These are phyloP conservation scores for Rhadina sibilatrix DNA, from an alignment of 2,113 vertebrate species.

Conservation along the genomic window DNA sequence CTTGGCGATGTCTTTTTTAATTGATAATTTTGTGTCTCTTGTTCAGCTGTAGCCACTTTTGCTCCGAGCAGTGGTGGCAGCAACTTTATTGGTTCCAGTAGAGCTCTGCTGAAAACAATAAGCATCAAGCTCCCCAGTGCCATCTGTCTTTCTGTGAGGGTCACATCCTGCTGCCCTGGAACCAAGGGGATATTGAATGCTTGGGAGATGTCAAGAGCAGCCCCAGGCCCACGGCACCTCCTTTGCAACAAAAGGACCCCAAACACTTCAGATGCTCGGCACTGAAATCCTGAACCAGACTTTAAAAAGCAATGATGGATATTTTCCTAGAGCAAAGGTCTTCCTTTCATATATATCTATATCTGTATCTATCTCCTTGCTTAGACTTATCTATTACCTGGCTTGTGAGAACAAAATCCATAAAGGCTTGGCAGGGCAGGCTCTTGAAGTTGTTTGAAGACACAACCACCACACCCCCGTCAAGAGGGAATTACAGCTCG, in stretches of 20 bases:
- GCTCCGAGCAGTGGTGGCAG: not conserved
- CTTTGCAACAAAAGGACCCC: not conserved
- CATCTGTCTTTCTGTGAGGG: not conserved
- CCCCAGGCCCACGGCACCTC: not conserved
- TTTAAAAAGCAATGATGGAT: not conserved
- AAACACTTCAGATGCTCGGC: not conserved
- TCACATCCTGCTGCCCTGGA: not conserved
- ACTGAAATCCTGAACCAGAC: not conserved
- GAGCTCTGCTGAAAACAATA: constrained; percentile 35
- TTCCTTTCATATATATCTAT: not conserved
- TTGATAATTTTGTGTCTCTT: constrained; percentile 21
- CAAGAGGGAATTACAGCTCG: not conserved
- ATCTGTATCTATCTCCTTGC: not conserved
- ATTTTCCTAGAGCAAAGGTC: constrained; percentile 29
- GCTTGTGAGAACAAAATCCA: constrained; percentile 3
- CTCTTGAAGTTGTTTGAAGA: constrained; percentile 6
- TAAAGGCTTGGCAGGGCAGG: not conserved
- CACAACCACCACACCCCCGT: not conserved
- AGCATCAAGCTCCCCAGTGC: not conserved
- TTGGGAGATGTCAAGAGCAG: not conserved
- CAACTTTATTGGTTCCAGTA: constrained; percentile 18
- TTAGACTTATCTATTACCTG: not conserved
- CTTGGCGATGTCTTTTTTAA: not conserved
- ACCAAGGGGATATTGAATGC: not conserved
- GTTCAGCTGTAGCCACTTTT: constrained; percentile 49